These are phyloP conservation scores for Cairina moschata DNA, from an alignment of 2,113 vertebrate species.

Conservation along the genomic window DNA sequence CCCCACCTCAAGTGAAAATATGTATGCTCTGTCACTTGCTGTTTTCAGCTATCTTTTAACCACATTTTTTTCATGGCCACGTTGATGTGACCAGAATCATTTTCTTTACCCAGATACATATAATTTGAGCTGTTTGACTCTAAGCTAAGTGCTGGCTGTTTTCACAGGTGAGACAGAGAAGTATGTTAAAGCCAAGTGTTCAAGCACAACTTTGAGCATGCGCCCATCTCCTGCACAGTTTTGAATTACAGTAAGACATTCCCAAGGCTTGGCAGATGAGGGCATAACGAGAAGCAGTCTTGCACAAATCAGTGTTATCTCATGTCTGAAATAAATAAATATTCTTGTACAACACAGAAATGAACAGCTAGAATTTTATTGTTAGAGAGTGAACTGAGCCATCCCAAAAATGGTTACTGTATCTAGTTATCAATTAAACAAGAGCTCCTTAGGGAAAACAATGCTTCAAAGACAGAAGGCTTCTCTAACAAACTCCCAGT, in stretches of 20 bases:
- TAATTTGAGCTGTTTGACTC: neutral
- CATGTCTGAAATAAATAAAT: neutral
- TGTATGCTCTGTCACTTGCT: no score
- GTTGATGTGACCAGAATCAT: neutral
- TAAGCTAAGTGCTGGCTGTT: neutral
- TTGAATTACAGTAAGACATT: neutral
- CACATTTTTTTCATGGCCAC: neutral
- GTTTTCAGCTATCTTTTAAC: neutral
- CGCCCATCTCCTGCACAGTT: neutral
- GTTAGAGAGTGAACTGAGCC: neutral
- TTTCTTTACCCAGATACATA: neutral
- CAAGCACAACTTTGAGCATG: neutral
- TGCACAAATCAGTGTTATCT: neutral
- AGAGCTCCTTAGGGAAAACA: neutral
- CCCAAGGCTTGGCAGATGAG: neutral
- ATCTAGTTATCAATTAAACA: neutral
- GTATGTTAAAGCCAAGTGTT: neutral
- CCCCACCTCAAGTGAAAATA: neutral
- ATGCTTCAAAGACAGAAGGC: neutral
- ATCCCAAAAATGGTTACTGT: neutral
- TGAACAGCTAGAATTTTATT: neutral
- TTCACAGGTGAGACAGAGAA: neutral
- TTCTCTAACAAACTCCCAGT: neutral
- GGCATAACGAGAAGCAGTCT: conserved; percentile 26
- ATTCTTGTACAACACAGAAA: neutral